Conservation (phyloP, 2,113 vertebrate genomes). For the Phodopus roborovskii region DNA sequence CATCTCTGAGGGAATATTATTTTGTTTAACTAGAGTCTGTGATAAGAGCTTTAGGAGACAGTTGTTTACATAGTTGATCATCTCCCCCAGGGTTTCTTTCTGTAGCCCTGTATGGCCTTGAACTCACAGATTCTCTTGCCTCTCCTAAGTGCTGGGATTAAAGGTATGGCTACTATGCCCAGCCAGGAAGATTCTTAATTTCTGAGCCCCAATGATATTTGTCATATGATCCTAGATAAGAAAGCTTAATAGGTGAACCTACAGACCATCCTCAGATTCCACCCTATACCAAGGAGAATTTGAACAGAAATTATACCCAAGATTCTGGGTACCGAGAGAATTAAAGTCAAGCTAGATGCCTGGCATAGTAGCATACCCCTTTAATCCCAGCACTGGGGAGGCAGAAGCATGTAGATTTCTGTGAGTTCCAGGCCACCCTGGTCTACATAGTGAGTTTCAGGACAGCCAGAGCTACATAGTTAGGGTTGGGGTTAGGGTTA, state of each 20-base stretch:
- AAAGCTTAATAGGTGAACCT: not conserved
- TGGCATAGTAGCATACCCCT: not conserved
- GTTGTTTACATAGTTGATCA: not conserved
- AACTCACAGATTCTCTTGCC: too few species aligned
- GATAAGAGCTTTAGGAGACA: not conserved
- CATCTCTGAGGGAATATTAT: not conserved
- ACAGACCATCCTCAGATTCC: not conserved
- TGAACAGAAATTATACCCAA: constrained; percentile 15
- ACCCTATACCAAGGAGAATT: not conserved
- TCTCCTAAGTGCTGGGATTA: not conserved
- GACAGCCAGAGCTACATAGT: not conserved
- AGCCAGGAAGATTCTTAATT: not conserved
- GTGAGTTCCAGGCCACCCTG: not conserved
- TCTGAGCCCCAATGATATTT: not conserved
- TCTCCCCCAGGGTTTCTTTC: too few species aligned
- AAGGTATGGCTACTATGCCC: not conserved
- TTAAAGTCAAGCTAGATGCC: constrained; percentile 2
- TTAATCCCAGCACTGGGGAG: not conserved
- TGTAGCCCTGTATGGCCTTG: too few species aligned
- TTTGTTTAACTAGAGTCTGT: not conserved
- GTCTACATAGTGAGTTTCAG: not conserved
- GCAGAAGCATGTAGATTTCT: not conserved
- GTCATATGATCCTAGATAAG: not conserved
- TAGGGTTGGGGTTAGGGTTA: too few species aligned
- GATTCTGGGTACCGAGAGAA: not conserved